These are phyloP conservation scores for Hyperopisus bebe DNA, from an alignment of 2,113 vertebrate genomes.

Conservation along the genomic window DNA sequence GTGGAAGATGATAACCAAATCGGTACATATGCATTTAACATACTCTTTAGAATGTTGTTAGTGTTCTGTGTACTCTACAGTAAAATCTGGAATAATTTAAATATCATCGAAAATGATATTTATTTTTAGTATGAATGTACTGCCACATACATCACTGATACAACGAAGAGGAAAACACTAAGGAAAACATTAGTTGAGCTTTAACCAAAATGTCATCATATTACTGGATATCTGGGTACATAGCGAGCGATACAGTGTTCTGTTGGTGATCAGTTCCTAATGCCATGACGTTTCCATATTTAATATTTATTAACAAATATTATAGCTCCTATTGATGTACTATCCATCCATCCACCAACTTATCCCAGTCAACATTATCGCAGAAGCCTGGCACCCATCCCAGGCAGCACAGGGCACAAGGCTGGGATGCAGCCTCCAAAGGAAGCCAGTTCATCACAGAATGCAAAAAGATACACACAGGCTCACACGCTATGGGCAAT, in stretches of 20 bases:
- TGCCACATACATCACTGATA: background rate
- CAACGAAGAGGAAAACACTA: background rate
- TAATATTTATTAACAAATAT: background rate
- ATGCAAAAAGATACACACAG: background rate
- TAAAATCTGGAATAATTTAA: background rate
- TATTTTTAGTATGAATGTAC: background rate
- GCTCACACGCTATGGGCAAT: background rate
- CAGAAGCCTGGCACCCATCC: background rate
- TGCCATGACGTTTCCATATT: background rate
- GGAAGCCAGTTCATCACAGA: background rate
- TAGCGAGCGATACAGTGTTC: background rate
- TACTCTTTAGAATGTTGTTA: background rate
- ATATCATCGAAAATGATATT: background rate
- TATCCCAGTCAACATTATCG: background rate
- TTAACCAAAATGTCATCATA: background rate
- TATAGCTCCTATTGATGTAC: background rate
- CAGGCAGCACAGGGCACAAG: background rate
- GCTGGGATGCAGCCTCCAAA: background rate
- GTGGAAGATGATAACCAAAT: background rate
- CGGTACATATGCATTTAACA: background rate
- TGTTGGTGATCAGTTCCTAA: background rate
- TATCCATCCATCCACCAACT: background rate
- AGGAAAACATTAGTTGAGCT: background rate
- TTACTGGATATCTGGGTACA: background rate
- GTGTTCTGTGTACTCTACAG: background rate